These are phyloP conservation scores for Ephialtes manifestator DNA, from an alignment of 2,888 invertebrate species.

Conservation along the genomic window DNA sequence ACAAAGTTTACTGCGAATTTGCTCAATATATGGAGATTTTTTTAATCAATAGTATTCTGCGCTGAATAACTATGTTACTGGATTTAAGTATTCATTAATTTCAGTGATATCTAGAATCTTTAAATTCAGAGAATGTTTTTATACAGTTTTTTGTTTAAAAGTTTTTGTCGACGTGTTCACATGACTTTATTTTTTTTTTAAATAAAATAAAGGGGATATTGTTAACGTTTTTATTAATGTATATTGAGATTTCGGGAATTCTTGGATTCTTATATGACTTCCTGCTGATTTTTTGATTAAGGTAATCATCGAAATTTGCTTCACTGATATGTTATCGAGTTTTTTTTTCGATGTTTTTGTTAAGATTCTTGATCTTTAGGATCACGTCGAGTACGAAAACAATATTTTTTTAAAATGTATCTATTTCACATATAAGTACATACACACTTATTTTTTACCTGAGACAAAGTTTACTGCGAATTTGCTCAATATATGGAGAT, in stretches of 20 bases:
- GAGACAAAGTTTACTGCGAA: slow-evolving; percentile 13
- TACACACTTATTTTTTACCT: not conserved
- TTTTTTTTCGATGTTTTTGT: no score
- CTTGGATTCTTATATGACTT: not conserved
- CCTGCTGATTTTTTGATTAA: not conserved
- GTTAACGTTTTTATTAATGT: no score
- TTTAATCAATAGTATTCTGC: not conserved
- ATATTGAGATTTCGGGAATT: no score
- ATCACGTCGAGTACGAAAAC: no score
- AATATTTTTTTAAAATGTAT: no score
- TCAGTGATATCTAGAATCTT: not conserved
- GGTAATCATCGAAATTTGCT: not conserved
- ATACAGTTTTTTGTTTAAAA: no score
- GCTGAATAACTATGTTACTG: not conserved
- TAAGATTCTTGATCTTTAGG: no score
- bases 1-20: slow-evolving; percentile 11
- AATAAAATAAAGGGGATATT: no score
- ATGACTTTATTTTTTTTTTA: no score
- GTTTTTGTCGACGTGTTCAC: no score
- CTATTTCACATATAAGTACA: no score
- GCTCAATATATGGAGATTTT: not conserved
- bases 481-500: not conserved
- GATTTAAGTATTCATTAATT: not conserved
- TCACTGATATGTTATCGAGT: no score
- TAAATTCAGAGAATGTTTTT: not conserved